These are phyloP conservation scores for Heliconius congener DNA, from an alignment of 1,140 invertebrate genomes.

Conservation along the genomic window DNA sequence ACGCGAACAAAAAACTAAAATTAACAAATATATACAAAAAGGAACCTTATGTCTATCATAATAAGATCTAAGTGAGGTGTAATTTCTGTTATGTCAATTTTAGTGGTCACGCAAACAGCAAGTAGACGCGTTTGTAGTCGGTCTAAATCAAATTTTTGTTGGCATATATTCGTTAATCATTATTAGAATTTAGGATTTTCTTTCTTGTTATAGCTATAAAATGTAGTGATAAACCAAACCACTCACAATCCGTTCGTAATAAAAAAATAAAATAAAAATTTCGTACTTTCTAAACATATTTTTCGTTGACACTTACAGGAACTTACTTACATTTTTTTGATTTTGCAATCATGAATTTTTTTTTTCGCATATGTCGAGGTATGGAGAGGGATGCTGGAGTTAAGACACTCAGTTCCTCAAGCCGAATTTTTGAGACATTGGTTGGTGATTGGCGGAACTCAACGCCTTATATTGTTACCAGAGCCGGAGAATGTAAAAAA, in stretches of 20 bases:
- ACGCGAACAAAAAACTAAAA: constrained; percentile 31
- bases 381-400: too few species aligned
- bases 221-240: too few species aligned
- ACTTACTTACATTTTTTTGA: too few species aligned
- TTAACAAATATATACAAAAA: constrained; percentile 31
- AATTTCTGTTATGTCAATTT: constrained; percentile 35
- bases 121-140: constrained; percentile 38
- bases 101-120: constrained; percentile 49
- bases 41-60: constrained; percentile 31
- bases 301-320: too few species aligned
- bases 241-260: too few species aligned
- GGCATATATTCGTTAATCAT: neutral
- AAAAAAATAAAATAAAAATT: too few species aligned
- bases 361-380: too few species aligned
- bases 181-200: neutral
- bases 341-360: too few species aligned
- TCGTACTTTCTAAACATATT: too few species aligned
- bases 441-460: neutral
- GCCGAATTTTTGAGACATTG: neutral
- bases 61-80: constrained; percentile 36
- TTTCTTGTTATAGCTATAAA: too few species aligned
- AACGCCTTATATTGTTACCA: neutral
- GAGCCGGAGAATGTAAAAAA: too few species aligned
- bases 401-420: too few species aligned
- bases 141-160: constrained; percentile 13